phyloP scores from a whole-genome alignment of 2,113 vertebrate genomes.

The Anguilla rostrata region DNA sequence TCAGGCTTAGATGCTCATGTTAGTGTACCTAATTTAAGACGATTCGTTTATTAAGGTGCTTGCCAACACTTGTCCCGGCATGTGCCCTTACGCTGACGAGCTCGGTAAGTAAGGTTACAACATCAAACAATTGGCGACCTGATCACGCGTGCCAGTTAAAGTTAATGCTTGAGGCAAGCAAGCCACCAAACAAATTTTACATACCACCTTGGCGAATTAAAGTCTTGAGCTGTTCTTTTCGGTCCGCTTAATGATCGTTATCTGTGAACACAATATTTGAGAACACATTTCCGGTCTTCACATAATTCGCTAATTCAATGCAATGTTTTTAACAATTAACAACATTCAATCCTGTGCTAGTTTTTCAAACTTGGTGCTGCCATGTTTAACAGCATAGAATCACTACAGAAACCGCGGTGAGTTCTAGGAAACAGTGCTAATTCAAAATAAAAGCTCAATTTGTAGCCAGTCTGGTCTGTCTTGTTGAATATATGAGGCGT shows the following conservation, averaged over 20 bases:
- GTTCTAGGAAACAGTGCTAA: accelerated
- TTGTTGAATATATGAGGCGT: background rate
- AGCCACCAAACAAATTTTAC: background rate
- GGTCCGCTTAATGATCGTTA: background rate
- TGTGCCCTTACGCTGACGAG: no score
- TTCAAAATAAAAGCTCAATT: constrained; percentile 51
- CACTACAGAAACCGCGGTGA: background rate
- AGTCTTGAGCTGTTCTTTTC: background rate
- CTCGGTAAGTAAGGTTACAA: background rate
- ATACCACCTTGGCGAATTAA: background rate
- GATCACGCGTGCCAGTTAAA: no score
- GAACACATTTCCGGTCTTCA: background rate
- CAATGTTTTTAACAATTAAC: no score
- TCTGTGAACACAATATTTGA: background rate
- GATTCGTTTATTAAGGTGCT: no score
- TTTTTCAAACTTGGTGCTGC: background rate
- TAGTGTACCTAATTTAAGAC: no score
- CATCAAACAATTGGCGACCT: no score
- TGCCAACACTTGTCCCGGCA: no score
- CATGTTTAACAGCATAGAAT: background rate
- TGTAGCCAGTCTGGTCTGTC: background rate
- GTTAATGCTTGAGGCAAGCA: no score
- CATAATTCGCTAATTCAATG: background rate
- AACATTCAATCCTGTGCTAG: no score
- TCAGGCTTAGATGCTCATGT: no score